These are phyloP conservation scores for Hemaris fuciformis DNA, from an alignment of 2,888 invertebrate species.

Conservation along the genomic window DNA sequence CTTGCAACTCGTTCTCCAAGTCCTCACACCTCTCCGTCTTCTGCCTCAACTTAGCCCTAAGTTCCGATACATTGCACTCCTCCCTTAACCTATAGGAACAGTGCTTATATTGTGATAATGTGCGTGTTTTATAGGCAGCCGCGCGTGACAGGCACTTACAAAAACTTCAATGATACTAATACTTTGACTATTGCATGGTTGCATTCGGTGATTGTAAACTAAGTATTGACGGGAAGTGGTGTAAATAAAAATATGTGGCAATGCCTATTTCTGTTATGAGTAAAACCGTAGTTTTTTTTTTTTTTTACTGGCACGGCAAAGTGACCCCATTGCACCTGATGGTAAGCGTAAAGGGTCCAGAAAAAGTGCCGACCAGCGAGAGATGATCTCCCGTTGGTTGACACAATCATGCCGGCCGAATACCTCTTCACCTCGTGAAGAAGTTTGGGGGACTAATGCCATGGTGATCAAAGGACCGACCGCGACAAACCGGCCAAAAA, in stretches of 20 bases:
- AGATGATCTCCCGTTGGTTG: too few relatives aligned
- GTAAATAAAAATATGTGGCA: neutral
- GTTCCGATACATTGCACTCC: conserved; percentile 66
- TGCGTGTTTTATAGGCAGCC: neutral
- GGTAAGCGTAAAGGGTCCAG: too few relatives aligned
- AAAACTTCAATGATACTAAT: neutral
- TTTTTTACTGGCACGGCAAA: too few relatives aligned
- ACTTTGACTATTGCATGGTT: neutral
- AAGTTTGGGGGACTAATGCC: too few relatives aligned
- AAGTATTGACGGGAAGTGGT: too few relatives aligned
- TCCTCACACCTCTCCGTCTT: conserved; percentile 69
- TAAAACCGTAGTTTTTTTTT: too few relatives aligned
- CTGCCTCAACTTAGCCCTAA: conserved; percentile 66
- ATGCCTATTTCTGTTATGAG: neutral
- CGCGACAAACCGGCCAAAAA: too few relatives aligned
- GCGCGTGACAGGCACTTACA: neutral
- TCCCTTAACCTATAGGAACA: conserved; percentile 55
- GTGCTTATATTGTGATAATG: neutral
- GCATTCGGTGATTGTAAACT: neutral
- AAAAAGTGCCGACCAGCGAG: too few relatives aligned
- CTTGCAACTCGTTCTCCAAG: conserved; percentile 70
- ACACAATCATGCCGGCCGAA: too few relatives aligned
- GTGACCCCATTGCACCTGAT: too few relatives aligned
- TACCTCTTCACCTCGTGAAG: too few relatives aligned
- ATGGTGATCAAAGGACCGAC: too few relatives aligned